Evolutionary conservation across 35 echinoderm and acorn worm genomes (phyloP).

Genomic region (Eucidaris tribuloides): DNA sequence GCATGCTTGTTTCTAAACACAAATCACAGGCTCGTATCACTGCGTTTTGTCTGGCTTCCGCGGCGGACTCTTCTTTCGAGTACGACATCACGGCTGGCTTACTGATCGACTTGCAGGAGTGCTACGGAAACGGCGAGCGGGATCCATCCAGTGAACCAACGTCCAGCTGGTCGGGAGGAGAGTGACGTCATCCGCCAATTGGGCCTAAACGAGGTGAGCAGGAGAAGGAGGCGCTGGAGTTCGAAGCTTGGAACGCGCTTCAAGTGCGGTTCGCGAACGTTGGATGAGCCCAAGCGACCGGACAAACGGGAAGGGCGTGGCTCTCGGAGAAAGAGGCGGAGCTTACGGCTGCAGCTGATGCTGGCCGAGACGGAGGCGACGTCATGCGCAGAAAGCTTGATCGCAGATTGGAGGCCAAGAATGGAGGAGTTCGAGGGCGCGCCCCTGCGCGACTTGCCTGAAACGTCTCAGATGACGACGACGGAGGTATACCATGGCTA

Average conservation of each 20-base stretch:
- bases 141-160: slow-evolving; percentile 68
- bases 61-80: slow-evolving; percentile 38
- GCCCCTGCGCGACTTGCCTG: slow-evolving; percentile 57
- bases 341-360: slow-evolving; percentile 89
- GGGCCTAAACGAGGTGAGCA: slow-evolving; percentile 42
- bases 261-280: slow-evolving; percentile 84
- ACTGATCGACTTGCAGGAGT: slow-evolving; percentile 76
- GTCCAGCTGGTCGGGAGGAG: slow-evolving; percentile 81
- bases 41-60: too few species aligned
- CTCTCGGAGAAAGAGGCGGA: slow-evolving; percentile 67
- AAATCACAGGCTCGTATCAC: slow-evolving; percentile 55
- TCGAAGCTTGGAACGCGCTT: slow-evolving; percentile 84
- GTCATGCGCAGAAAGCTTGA: slow-evolving; percentile 72
- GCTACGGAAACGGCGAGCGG: slow-evolving; percentile 63
- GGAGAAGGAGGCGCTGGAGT: slow-evolving; percentile 79
- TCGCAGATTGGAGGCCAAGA: slow-evolving; percentile 68
- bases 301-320: slow-evolving; percentile 66
- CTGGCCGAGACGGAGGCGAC: slow-evolving; percentile 72
- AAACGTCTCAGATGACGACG: slow-evolving; percentile 52
- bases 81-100: slow-evolving; percentile 75
- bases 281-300: slow-evolving; percentile 66
- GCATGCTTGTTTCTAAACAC: too few species aligned
- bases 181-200: slow-evolving; percentile 55
- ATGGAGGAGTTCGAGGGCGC: slow-evolving; percentile 81
- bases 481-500: too few species aligned